phyloP scores from a whole-genome alignment of 2,888 invertebrate species.

The Sabatieria punctata region DNA sequence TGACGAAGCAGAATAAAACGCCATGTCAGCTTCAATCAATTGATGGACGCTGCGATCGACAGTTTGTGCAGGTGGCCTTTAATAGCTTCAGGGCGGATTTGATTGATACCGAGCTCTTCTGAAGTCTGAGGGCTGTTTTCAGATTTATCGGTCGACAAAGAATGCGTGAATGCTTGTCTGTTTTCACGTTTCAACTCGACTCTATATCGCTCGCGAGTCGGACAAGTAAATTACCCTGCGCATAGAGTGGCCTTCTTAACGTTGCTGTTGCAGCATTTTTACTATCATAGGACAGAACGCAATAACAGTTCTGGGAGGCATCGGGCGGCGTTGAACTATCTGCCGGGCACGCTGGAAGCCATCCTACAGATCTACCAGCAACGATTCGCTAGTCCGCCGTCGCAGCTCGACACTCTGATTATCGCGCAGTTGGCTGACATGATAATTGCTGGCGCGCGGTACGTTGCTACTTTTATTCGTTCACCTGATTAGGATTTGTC shows the following conservation, averaged over 20 bases:
- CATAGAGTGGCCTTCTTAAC: neutral
- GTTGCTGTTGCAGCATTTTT: conserved; percentile 51
- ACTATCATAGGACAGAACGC: conserved; percentile 86
- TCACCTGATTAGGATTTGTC: neutral
- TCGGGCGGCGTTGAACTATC: conserved; percentile 85
- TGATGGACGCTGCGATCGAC: conserved; percentile 84
- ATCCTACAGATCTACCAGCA: conserved; percentile 93
- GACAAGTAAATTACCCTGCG: conserved; percentile 31
- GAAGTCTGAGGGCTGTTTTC: conserved; percentile 54
- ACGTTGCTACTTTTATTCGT: neutral
- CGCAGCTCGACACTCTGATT: conserved; percentile 75
- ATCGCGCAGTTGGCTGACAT: conserved; percentile 95
- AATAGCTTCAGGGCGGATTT: too few relatives aligned
- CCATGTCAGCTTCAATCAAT: conserved; percentile 55
- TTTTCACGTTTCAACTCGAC: conserved; percentile 83
- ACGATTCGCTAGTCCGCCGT: conserved; percentile 74
- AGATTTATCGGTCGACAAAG: conserved; percentile 67
- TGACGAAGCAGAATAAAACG: conserved; percentile 11
- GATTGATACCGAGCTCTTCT: too few relatives aligned
- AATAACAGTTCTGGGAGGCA: conserved; percentile 88
- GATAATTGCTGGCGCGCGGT: conserved; percentile 57
- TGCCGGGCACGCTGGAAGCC: conserved; percentile 79
- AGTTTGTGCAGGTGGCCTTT: conserved; percentile 57
- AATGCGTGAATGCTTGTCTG: conserved; percentile 83
- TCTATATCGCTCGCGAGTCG: conserved; percentile 59